phyloP scores from a whole-genome alignment of 2,888 invertebrate species.

The Drosophila leonis region DNA sequence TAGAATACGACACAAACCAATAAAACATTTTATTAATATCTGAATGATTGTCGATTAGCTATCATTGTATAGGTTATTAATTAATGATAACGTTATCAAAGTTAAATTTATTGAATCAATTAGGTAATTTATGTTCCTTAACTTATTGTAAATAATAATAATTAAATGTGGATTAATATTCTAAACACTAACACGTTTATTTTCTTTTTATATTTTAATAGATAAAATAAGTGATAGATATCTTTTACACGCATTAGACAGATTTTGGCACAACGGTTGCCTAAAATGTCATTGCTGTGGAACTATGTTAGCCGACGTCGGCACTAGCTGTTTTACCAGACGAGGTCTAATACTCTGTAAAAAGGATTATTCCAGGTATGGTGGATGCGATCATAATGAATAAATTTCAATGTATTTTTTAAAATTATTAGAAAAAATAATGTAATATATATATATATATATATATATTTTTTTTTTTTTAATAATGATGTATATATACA shows the following conservation, averaged over 20 bases:
- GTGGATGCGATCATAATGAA: neutral
- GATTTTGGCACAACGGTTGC: conserved; percentile 98
- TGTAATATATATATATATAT: no score
- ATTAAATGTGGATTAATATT: neutral
- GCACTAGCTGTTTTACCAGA: conserved; percentile 96
- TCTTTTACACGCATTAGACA: conserved; percentile 95
- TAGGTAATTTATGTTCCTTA: neutral
- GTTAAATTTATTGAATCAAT: neutral
- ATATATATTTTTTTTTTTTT: no score
- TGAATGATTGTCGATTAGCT: no score
- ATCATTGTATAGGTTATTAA: no score
- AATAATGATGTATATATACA: no score
- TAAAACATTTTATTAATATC: no score
- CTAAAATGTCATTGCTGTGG: conserved; percentile 97
- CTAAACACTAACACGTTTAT: conserved; percentile 31
- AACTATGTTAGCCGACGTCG: conserved; percentile 95
- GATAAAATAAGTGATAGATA: conserved; percentile 95
- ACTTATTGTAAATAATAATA: neutral
- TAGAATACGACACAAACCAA: no score
- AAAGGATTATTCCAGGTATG: conserved; percentile 97
- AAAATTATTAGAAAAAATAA: no score
- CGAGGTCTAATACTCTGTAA: conserved; percentile 98
- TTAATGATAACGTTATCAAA: no score
- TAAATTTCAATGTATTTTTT: no score
- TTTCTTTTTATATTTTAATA: conserved; percentile 56